Conservation (phyloP, 2,888 invertebrate genomes). For the Carabus problematicus region DNA sequence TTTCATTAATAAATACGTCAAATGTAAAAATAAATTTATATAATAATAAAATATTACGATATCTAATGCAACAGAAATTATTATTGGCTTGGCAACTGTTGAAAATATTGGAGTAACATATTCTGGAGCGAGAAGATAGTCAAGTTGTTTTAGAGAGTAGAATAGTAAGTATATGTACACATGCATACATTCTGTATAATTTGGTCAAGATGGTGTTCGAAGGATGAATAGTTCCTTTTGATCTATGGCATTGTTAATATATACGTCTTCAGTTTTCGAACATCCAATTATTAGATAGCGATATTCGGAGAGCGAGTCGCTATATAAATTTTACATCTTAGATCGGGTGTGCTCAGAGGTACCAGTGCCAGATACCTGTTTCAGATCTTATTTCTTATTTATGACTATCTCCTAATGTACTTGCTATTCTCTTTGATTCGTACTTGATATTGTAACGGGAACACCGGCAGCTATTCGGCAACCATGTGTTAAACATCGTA, state of each 20-base stretch:
- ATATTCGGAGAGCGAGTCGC: conserved; percentile 6
- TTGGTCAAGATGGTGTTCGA: conserved; percentile 9
- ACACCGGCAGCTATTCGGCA: neutral
- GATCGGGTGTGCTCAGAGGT: conserved; percentile 4
- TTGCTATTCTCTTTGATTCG: conserved; percentile 39
- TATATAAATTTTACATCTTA: conserved; percentile 36
- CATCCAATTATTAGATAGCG: conserved; percentile 13
- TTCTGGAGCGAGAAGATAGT: too few species aligned
- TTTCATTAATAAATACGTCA: too few species aligned
- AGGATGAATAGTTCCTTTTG: conserved; percentile 12
- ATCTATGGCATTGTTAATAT: conserved; percentile 28
- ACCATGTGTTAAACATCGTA: conserved; percentile 20
- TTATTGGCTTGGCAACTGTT: too few species aligned
- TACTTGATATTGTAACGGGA: conserved; percentile 36
- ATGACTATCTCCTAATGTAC: conserved; percentile 41
- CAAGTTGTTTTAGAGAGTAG: too few species aligned
- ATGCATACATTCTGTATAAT: neutral
- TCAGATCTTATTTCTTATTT: conserved; percentile 41
- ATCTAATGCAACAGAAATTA: too few species aligned
- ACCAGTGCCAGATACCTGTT: conserved; percentile 21
- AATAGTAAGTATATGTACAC: too few species aligned
- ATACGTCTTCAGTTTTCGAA: conserved; percentile 12
- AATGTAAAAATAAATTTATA: too few species aligned
- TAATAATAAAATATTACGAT: too few species aligned
- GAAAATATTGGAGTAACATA: too few species aligned